Evolutionary conservation across 2,113 vertebrate species (phyloP), one percentile per base, ranked within the genome.

Genomic region (Callithrix jacchus): DNA sequence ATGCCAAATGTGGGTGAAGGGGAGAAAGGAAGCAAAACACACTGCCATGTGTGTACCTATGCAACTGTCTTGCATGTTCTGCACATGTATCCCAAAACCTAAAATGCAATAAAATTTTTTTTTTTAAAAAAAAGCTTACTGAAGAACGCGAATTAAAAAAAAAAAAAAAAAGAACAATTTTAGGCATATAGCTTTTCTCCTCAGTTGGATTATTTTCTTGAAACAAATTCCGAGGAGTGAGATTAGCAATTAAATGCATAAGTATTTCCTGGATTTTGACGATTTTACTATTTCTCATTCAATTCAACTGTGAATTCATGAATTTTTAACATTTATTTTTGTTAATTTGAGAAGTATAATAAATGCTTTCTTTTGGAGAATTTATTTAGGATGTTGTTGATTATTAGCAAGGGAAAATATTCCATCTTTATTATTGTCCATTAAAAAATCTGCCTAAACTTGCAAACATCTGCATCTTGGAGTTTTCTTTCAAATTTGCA

Each of bases 361-460:
- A 89, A 94, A 20, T 80, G 25, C 56, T 88, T 66, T 45, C 16
- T 88, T 79, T 64, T 45, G 77, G 37, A 73, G 61, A 79, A 91
- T 88, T 88, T 84, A 91, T 88, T 88, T 84, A 20, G 8, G 21
- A 61, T 82, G 35, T 11, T 47, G 87, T 91, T 95, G 82, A 42
- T 71, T 77, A 71, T 87, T 87, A 87, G 52, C 58, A 91, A 71
- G n/a, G 42, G 42, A 12, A 61, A 83, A 91, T 86, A 47, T 76
- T 49, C 45, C 32, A 84, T 16, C 54, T 73, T 71, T 83, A 32
- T 68, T 70, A 49, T 13, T 93, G 84, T 52, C 42, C 27, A 45
- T 83, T 76, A 94, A 85, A 85, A 85, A 79, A 25, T 71, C 17
- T 73, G 42, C n/a, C 71, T n/a, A 66, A 79, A 85, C 18, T 47